Base-by-base conservation (phyloP, 2,888 invertebrate genomes). In the Lomographa bimaculata region DNA sequence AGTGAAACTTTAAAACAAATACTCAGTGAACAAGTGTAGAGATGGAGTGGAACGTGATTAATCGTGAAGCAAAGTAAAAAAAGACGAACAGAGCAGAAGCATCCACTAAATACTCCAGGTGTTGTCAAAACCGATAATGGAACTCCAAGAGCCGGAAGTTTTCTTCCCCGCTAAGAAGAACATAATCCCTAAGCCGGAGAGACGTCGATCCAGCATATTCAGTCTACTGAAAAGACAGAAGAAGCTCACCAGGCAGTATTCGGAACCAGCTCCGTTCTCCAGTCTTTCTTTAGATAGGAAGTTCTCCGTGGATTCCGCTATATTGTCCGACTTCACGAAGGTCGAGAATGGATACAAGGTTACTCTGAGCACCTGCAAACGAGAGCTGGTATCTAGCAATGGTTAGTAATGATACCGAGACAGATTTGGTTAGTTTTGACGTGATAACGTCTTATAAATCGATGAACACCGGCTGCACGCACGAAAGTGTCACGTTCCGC, bases 131-230 rank as follows among this genome's bases (percentile, higher is more conserved):
- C n/a, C n/a, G 4, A 14, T 3, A 14, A 14, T 14, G 14, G 14
- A 14, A 4, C 14, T 14, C 14, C 39, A 62, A 10, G 79, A 77
- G 0, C 26, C 65, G 0, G 70, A 71, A 0, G 46, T 71, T 3
- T 50, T 74, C 1, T 7, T 71, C 1, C 35, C 61, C 0, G 48
- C 64, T 0, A 79, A 76, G 48, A 41, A 35, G 14, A 18, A 2
- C 74, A 77, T 32, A 67, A 74, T 7, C 11, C 42, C 35, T 1
- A 83, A 81, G 34, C 40, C 64, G 0, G 69, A 75, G 7, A 45
- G 85, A 0, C 46, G 87, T 3, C 46, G 86, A 0, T 86, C 86
- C 0, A 83, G 83, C 17, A 81, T 89, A 6, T 86, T 89, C 57
- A 79, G 77, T 0, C 49, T 86, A 0, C 37, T 89, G 0, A 77